Evolutionary conservation across 2,888 invertebrate species (phyloP).

Genomic region (Lasioglossum zephyrum): DNA sequence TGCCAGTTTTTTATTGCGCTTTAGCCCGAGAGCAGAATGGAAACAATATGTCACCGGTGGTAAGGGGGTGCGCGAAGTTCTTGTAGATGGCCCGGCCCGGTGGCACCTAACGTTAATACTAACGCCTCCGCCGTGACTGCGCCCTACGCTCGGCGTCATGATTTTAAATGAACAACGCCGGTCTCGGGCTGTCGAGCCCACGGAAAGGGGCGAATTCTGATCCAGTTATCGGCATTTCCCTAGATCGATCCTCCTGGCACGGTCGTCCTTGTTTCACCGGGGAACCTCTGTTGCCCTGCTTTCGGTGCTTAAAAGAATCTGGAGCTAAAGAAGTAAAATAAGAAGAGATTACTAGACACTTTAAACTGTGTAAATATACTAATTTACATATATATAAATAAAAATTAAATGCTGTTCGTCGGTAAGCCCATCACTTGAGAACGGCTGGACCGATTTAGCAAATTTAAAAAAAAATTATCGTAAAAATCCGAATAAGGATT

Average conservation of each 20-base stretch:
- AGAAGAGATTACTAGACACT: neutral
- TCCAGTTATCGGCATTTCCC: neutral
- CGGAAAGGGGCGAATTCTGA: conserved; percentile 14
- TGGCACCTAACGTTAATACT: conserved; percentile 78
- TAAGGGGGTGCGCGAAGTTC: conserved; percentile 72
- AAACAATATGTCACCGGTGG: conserved; percentile 83
- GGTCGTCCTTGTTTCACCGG: neutral
- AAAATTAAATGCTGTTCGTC: no score
- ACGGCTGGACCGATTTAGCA: no score
- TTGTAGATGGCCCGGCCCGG: conserved; percentile 76
- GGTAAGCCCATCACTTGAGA: no score
- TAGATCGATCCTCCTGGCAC: conserved; percentile 12
- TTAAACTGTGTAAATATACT: neutral
- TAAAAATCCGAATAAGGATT: no score
- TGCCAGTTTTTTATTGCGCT: conserved; percentile 82
- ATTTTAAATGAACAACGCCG: conserved; percentile 78
- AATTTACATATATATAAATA: no score
- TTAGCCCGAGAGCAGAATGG: conserved; percentile 80
- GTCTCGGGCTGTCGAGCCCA: conserved; percentile 34
- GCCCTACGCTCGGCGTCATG: conserved; percentile 70
- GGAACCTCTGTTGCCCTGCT: neutral
- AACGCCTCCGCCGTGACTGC: conserved; percentile 68
- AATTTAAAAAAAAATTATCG: no score
- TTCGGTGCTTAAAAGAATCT: neutral
- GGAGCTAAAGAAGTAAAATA: neutral